Conservation (phyloP, 1,140 invertebrate genomes). For the Sinonovacula constricta region DNA sequence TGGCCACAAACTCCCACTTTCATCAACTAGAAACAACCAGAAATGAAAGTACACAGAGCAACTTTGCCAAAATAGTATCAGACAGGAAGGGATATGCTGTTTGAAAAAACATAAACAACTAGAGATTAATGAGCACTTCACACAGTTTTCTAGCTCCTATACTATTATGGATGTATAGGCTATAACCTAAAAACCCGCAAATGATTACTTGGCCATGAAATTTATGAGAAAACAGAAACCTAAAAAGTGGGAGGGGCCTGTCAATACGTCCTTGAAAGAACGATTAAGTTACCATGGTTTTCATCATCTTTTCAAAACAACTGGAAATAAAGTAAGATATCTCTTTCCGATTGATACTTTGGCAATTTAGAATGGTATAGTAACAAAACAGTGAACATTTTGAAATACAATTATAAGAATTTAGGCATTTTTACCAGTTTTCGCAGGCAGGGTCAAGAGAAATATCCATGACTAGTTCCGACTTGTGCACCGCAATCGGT, state of each 20-base stretch:
- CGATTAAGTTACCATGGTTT: not conserved
- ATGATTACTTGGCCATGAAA: too few species aligned
- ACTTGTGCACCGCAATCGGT: not conserved
- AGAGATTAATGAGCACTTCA: too few species aligned
- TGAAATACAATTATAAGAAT: not conserved
- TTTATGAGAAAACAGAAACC: too few species aligned
- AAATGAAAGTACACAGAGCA: too few species aligned
- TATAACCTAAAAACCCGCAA: too few species aligned
- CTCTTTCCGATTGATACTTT: constrained; percentile 1
- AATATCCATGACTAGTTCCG: not conserved
- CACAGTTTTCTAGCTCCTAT: too few species aligned
- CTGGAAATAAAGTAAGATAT: not conserved
- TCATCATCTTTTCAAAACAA: not conserved
- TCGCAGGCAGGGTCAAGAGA: not conserved
- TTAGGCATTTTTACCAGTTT: not conserved
- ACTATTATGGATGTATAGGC: too few species aligned
- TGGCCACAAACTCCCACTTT: too few species aligned
- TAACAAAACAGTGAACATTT: not conserved
- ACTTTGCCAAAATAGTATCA: too few species aligned
- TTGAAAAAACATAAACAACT: too few species aligned
- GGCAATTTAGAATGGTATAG: not conserved
- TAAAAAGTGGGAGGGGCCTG: constrained; percentile 49
- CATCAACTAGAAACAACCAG: too few species aligned
- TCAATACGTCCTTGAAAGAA: constrained; percentile 31
- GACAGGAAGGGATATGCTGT: too few species aligned